phyloP scores from a whole-genome alignment of 2,797 vertebrate species.

The Poeciliopsis infans region DNA sequence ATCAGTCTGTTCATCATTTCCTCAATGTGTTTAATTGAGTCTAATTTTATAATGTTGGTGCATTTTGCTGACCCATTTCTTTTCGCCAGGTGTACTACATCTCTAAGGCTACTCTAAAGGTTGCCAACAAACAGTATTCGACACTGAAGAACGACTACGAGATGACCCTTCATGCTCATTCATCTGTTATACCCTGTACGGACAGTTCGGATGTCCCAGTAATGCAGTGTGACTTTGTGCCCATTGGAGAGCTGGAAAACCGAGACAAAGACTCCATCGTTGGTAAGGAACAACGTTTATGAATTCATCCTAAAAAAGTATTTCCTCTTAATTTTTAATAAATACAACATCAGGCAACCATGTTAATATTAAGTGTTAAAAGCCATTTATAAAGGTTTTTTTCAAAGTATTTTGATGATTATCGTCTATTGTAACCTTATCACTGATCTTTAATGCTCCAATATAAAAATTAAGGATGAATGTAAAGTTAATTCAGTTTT shows the following conservation, averaged over 20 bases:
- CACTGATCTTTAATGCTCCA: neutral
- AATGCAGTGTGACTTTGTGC: conserved; percentile 89
- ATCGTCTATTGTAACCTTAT: neutral
- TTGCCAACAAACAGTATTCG: conserved; percentile 93
- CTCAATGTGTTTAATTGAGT: conserved; percentile 25
- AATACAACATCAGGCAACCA: neutral
- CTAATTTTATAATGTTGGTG: conserved; percentile 15
- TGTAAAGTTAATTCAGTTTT: neutral
- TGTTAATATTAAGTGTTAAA: neutral
- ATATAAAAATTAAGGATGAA: neutral
- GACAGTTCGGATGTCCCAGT: conserved; percentile 85
- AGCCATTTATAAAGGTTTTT: neutral
- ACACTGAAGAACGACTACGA: conserved; percentile 86
- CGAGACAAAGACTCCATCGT: conserved; percentile 87
- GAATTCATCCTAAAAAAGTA: neutral
- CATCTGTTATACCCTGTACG: conserved; percentile 88
- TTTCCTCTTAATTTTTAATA: neutral
- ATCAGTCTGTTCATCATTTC: conserved; percentile 2
- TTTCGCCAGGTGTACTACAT: conserved; percentile 91
- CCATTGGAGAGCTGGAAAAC: conserved; percentile 88
- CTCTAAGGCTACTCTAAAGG: conserved; percentile 85
- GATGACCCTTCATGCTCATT: conserved; percentile 81
- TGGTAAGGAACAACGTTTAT: conserved; percentile 79
- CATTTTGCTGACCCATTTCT: neutral
- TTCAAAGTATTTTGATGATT: neutral